Evolutionary conservation across 1,140 invertebrate genomes (phyloP).

Genomic region (Drosophila nannoptera): DNA sequence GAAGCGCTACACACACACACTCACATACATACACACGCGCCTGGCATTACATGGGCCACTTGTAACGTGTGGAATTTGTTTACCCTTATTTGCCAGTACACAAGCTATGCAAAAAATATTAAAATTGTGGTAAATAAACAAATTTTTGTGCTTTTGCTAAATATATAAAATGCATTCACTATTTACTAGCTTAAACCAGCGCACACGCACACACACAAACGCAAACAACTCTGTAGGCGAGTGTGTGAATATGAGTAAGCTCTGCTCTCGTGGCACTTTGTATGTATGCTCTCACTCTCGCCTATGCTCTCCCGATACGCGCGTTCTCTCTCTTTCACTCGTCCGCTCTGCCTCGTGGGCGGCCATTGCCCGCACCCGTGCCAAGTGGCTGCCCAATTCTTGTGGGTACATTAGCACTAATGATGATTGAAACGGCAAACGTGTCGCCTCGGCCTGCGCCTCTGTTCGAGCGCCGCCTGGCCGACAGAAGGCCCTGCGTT

Average conservation of each 20-base stretch:
- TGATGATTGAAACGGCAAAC: conserved; percentile 79
- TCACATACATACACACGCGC: conserved; percentile 14
- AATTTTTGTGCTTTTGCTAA: conserved; percentile 31
- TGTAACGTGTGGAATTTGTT: conserved; percentile 52
- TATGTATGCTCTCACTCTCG: conserved; percentile 24
- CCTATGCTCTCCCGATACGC: conserved; percentile 2
- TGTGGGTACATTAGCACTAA: conserved; percentile 79
- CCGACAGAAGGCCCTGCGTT: neutral
- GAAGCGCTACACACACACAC: conserved; percentile 13
- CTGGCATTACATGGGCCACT: conserved; percentile 20
- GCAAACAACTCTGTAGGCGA: neutral
- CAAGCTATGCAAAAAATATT: conserved; percentile 61
- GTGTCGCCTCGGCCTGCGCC: conserved; percentile 48
- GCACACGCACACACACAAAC: conserved; percentile 19
- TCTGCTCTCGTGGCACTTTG: conserved; percentile 17
- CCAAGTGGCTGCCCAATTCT: conserved; percentile 74
- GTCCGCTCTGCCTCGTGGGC: conserved; percentile 13
- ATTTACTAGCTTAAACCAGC: conserved; percentile 15
- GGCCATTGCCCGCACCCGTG: conserved; percentile 45
- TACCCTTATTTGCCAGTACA: conserved; percentile 48
- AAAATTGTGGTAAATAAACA: conserved; percentile 76
- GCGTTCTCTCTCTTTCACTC: neutral
- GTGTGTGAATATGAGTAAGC: conserved; percentile 4
- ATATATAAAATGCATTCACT: conserved; percentile 34
- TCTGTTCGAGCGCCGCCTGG: neutral